A percentile compares a stretch with the other conserved stretches of the same genome.
phyloP scores from a whole-genome alignment of 2,888 invertebrate species.

The Gerris lacustris region DNA sequence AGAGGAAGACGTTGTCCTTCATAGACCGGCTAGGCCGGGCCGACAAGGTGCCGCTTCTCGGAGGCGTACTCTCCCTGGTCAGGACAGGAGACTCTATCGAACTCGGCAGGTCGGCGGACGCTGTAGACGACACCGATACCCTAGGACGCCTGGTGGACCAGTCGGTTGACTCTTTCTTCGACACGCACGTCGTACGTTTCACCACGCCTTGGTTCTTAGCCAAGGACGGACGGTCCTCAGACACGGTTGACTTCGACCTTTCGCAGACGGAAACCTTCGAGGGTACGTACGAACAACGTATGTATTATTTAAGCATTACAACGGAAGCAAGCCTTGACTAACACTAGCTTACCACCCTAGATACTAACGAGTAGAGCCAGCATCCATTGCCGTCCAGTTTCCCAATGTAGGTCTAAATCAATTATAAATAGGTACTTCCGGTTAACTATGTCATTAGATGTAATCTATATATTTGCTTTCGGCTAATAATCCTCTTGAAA shows the following conservation, averaged over 20 bases:
- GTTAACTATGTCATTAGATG: too few species aligned
- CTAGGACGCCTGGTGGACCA: conserved; percentile 39
- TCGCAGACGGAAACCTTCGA: conserved; percentile 10
- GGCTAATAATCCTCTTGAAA: too few species aligned
- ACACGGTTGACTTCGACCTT: conserved; percentile 12
- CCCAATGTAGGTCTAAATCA: too few species aligned
- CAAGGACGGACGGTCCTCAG: not conserved
- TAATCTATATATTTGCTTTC: too few species aligned
- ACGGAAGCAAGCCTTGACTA: too few species aligned
- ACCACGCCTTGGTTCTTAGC: conserved; percentile 18
- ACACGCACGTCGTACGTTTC: conserved; percentile 41
- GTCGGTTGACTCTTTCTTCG: conserved; percentile 46
- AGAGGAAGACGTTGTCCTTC: conserved; percentile 45
- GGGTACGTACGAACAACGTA: conserved; percentile 5
- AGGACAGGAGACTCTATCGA: conserved; percentile 16
- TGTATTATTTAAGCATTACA: not conserved
- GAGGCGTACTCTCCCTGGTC: conserved; percentile 28
- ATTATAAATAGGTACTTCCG: too few species aligned
- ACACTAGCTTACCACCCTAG: too few species aligned
- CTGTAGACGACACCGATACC: not conserved
- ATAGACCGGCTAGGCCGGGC: conserved; percentile 43
- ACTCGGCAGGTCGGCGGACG: not conserved
- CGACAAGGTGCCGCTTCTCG: conserved; percentile 25
- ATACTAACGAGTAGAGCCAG: too few species aligned
- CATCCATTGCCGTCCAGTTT: too few species aligned